A percentile compares a stretch with the other conserved stretches of the same genome.
These are phyloP conservation scores for Monopis laevigella DNA, from an alignment of 2,888 invertebrate species.

Conservation along the genomic window DNA sequence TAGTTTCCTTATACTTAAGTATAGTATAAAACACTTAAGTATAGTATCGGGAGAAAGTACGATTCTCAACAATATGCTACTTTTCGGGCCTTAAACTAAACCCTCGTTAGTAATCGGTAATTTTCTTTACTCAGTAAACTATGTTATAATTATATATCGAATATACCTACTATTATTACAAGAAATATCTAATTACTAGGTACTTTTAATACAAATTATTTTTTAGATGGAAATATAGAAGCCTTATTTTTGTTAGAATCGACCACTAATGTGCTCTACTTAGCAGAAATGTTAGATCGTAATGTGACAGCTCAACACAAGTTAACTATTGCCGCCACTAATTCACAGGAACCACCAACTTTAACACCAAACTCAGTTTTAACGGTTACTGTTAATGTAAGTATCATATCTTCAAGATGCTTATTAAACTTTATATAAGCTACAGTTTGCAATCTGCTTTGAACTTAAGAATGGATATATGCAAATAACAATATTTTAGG, in stretches of 20 bases:
- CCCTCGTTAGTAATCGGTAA: no score
- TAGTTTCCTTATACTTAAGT: no score
- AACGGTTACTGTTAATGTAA: slow-evolving; percentile 51
- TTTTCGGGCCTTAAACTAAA: no score
- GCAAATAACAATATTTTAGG: slow-evolving; percentile 36
- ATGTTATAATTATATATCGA: no score
- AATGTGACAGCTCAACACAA: slow-evolving; percentile 36
- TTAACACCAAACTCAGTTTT: slow-evolving; percentile 34
- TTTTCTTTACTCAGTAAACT: no score
- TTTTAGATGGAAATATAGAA: slow-evolving; percentile 37
- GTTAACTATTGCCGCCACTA: slow-evolving; percentile 59
- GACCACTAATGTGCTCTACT: slow-evolving; percentile 34
- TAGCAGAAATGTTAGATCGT: slow-evolving; percentile 49
- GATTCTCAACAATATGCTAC: no score
- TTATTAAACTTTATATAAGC: no score
- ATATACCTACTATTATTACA: neutral
- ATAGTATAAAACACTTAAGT: no score
- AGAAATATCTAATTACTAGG: neutral
- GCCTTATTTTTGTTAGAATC: slow-evolving; percentile 42
- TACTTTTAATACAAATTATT: slow-evolving; percentile 1
- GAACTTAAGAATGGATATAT: no score
- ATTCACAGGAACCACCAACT: slow-evolving; percentile 30
- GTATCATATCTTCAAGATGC: no score
- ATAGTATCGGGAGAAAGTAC: no score
- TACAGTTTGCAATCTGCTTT: no score